phyloP scores from a whole-genome alignment of 2,113 vertebrate genomes.

The Caranx melampygus region DNA sequence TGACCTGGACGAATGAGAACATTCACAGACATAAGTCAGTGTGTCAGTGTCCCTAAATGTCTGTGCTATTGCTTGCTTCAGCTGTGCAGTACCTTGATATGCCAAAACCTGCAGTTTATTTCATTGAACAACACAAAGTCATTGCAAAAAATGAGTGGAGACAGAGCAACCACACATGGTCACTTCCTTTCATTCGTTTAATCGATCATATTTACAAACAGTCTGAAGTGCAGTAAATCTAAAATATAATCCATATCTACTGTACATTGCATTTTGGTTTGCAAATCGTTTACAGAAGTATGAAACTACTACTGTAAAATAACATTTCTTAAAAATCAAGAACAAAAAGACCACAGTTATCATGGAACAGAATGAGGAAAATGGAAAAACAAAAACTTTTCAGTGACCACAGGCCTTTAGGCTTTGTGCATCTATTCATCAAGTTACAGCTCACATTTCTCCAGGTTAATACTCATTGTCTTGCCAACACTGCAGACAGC shows the following conservation, averaged over 20 bases:
- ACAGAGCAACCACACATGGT: conserved; percentile 21
- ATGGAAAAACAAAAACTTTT: conserved; percentile 35
- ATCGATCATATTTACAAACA: conserved; percentile 84
- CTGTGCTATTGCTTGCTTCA: background rate
- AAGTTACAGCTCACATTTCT: conserved; percentile 62
- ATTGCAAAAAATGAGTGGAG: conserved; percentile 5
- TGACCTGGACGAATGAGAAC: too few species aligned
- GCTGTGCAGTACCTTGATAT: background rate
- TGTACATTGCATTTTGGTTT: conserved; percentile 87
- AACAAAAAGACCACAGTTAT: conserved; percentile 52
- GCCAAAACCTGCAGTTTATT: background rate
- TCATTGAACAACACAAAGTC: background rate
- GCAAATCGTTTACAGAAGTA: conserved; percentile 82
- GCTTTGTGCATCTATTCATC: conserved; percentile 66
- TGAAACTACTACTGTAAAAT: conserved; percentile 80
- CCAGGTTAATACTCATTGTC: conserved; percentile 37
- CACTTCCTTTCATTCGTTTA: conserved; percentile 73
- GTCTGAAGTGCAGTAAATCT: conserved; percentile 81
- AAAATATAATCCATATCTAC: conserved; percentile 86
- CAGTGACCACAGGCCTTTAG: conserved; percentile 52
- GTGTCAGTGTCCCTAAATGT: background rate
- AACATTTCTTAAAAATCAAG: conserved; percentile 66
- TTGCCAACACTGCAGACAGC: conserved; percentile 12
- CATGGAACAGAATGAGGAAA: conserved; percentile 55
- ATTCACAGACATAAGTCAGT: too few species aligned